These are phyloP conservation scores for Eriosoma lanigerum DNA, from an alignment of 1,140 invertebrate species.

Conservation along the genomic window DNA sequence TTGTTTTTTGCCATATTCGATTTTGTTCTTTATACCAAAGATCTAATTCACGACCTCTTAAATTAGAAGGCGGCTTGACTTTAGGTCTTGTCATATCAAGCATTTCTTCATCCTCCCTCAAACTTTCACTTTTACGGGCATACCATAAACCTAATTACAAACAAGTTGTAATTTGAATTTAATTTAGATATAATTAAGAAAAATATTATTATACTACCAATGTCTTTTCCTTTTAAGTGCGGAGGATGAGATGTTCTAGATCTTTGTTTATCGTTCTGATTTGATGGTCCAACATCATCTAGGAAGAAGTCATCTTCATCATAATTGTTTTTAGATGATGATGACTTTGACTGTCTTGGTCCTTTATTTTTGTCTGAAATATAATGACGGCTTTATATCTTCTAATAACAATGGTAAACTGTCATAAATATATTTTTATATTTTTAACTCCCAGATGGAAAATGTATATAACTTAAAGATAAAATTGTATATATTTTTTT, in stretches of 20 bases:
- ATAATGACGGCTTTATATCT: not conserved
- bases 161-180: not conserved
- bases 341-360: conserved; percentile 14
- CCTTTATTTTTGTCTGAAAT: conserved; percentile 40
- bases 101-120: conserved; percentile 29
- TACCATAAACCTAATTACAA: conserved; percentile 36
- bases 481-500: no score
- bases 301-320: conserved; percentile 1
- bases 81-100: conserved; percentile 3
- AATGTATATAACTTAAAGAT: no score
- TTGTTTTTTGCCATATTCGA: conserved; percentile 33
- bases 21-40: conserved; percentile 44
- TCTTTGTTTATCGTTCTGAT: not conserved
- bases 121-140: conserved; percentile 35
- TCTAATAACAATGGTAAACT: no score
- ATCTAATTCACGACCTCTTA: conserved; percentile 39
- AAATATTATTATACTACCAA: not conserved
- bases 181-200: not conserved
- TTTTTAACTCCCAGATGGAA: no score
- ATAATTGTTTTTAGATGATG: not conserved
- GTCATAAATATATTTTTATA: no score
- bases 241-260: conserved; percentile 17
- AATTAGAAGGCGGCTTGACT: conserved; percentile 38
- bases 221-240: conserved; percentile 37
- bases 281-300: not conserved